Evolutionary conservation across 2,113 vertebrate genomes (phyloP).

Genomic region (Gadus chalcogrammus): DNA sequence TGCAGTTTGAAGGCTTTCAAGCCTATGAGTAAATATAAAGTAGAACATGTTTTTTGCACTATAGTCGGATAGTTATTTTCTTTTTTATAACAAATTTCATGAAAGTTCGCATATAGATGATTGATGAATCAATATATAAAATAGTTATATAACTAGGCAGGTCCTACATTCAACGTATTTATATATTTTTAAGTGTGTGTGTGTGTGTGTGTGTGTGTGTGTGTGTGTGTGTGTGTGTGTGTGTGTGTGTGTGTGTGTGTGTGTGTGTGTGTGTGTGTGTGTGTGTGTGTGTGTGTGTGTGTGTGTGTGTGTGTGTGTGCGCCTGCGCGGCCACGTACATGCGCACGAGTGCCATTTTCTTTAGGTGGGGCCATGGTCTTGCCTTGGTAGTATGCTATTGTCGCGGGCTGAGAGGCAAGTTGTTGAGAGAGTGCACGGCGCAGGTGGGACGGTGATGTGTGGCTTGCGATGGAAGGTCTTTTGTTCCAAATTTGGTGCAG

Average conservation of each 20-base stretch:
- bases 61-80: no score
- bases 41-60: no score
- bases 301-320: constrained; percentile 11
- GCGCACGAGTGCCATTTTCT: neutral
- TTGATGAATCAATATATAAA: no score
- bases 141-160: no score
- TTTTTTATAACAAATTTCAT: no score
- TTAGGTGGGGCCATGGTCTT: constrained; percentile 19
- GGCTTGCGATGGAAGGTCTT: constrained; percentile 62
- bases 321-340: neutral
- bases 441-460: constrained; percentile 62
- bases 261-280: constrained; percentile 9
- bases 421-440: constrained; percentile 25
- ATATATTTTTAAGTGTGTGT: neutral
- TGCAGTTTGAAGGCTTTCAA: neutral
- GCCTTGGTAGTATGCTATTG: constrained; percentile 21
- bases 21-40: no score
- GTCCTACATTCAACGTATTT: neutral
- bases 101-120: no score
- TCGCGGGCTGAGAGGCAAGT: constrained; percentile 38
- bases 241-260: constrained; percentile 9
- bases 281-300: constrained; percentile 7
- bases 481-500: constrained; percentile 73
- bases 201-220: constrained; percentile 13
- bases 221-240: neutral